phyloP scores from a whole-genome alignment of 2,113 vertebrate species.

The Origma solitaria region DNA sequence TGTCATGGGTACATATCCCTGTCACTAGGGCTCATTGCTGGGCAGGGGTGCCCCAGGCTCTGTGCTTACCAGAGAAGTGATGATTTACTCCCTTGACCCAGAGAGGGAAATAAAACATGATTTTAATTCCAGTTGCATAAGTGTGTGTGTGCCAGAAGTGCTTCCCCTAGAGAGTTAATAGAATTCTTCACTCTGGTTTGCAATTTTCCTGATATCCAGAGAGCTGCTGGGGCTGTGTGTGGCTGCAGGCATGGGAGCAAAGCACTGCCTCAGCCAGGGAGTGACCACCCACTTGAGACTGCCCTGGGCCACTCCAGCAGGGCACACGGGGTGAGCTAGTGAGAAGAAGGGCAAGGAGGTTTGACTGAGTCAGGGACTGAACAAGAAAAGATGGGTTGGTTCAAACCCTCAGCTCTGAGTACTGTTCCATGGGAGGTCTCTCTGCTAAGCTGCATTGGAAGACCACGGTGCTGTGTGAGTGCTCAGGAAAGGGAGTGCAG shows the following conservation, averaged over 20 bases:
- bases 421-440: not conserved
- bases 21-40: not conserved
- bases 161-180: not conserved
- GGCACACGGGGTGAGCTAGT: fast-evolving
- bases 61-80: not conserved
- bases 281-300: not conserved
- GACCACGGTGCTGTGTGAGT: not conserved
- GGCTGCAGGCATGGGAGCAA: not conserved
- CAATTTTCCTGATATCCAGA: not conserved
- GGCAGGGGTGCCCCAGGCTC: not conserved
- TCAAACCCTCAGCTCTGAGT: not conserved
- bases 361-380: not conserved
- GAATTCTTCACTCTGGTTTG: not conserved
- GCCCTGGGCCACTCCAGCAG: not conserved
- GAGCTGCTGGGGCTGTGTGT: not conserved
- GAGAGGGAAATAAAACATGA: not conserved
- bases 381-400: not conserved
- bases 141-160: fast-evolving
- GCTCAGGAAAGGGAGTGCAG: not conserved
- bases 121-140: not conserved
- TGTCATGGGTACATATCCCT: not conserved
- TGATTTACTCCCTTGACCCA: not conserved
- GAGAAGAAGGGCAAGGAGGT: not conserved
- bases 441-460: not conserved
- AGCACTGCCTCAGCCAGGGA: fast-evolving